Evolutionary conservation across 2,797 vertebrate species (phyloP).

Genomic region (Notolabrus celidotus): DNA sequence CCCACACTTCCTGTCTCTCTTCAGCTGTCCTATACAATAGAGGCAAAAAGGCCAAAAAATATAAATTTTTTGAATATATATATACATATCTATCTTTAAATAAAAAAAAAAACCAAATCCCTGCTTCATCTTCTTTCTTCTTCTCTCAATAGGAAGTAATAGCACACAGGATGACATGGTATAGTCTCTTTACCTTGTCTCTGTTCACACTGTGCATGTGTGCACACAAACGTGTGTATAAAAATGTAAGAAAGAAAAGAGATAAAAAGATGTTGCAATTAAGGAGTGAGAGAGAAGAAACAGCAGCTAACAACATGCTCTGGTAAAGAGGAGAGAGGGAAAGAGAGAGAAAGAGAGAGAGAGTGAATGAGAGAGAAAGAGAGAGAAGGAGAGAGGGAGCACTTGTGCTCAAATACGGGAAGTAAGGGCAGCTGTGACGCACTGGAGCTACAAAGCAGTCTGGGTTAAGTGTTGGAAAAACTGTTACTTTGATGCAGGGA

Average conservation of each 20-base stretch:
- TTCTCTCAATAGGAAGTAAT: background rate
- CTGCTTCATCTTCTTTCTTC: no score
- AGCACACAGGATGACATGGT: background rate
- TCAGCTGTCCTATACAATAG: no score
- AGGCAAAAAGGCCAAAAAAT: no score
- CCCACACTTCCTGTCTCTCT: no score
- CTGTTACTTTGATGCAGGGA: background rate
- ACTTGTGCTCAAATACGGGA: constrained; percentile 41
- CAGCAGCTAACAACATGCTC: constrained; percentile 6
- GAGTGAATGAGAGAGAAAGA: constrained; percentile 7
- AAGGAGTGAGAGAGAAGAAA: constrained; percentile 2
- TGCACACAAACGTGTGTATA: background rate
- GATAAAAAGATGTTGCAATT: background rate
- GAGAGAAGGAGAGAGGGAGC: constrained; percentile 21
- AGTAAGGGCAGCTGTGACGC: constrained; percentile 40
- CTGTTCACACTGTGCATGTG: no score
- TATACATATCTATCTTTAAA: no score
- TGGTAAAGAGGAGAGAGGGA: background rate
- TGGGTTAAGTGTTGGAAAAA: constrained; percentile 29
- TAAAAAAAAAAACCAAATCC: no score
- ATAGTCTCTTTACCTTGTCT: no score
- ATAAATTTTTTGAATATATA: no score
- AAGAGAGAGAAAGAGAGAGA: no score
- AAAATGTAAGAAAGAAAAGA: constrained; percentile 11
- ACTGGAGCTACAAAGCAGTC: constrained; percentile 31